These are phyloP conservation scores for Menidia beryllina DNA, from an alignment of 2,113 vertebrate genomes.

Conservation along the genomic window DNA sequence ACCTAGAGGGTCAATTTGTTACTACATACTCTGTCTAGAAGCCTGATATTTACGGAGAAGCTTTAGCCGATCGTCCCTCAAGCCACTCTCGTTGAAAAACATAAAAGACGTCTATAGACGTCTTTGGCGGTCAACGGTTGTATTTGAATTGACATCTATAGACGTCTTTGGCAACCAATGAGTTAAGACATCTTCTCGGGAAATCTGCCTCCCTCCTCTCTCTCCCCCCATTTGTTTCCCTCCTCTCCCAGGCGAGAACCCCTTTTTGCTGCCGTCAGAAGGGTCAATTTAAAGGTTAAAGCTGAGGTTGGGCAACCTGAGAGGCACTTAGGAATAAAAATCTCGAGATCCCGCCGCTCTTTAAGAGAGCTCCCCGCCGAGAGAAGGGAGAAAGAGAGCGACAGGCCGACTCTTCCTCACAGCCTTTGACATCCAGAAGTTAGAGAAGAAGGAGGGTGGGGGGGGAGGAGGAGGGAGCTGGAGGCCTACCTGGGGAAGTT, in stretches of 20 bases:
- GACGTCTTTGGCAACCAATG: too few species aligned
- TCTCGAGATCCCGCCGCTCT: slow-evolving; percentile 52
- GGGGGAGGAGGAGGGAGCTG: slow-evolving; percentile 31
- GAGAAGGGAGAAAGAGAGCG: slow-evolving; percentile 47
- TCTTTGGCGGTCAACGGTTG: too few species aligned
- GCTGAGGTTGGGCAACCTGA: slow-evolving; percentile 58
- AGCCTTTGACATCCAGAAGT: slow-evolving; percentile 65
- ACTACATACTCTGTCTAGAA: too few species aligned
- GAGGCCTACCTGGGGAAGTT: slow-evolving; percentile 32
- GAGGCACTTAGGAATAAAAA: slow-evolving; percentile 72
- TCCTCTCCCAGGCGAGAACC: slow-evolving; percentile 8
- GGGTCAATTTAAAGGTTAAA: slow-evolving; percentile 31
- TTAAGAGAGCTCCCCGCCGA: slow-evolving; percentile 60
- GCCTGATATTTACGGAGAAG: too few species aligned
- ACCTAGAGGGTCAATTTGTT: too few species aligned
- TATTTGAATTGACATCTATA: too few species aligned
- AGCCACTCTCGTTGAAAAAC: too few species aligned
- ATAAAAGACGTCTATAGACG: too few species aligned
- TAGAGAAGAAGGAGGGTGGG: slow-evolving; percentile 22
- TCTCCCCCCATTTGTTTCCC: slow-evolving; percentile 26
- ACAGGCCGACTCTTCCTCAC: slow-evolving; percentile 26
- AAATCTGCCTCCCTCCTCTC: slow-evolving; percentile 19
- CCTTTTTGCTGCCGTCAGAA: slow-evolving; percentile 2
- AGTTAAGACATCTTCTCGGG: slow-evolving; percentile 65
- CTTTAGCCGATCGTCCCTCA: too few species aligned